These are phyloP conservation scores for Chaetodon trifascialis DNA, from an alignment of 2,113 vertebrate genomes.

Conservation along the genomic window DNA sequence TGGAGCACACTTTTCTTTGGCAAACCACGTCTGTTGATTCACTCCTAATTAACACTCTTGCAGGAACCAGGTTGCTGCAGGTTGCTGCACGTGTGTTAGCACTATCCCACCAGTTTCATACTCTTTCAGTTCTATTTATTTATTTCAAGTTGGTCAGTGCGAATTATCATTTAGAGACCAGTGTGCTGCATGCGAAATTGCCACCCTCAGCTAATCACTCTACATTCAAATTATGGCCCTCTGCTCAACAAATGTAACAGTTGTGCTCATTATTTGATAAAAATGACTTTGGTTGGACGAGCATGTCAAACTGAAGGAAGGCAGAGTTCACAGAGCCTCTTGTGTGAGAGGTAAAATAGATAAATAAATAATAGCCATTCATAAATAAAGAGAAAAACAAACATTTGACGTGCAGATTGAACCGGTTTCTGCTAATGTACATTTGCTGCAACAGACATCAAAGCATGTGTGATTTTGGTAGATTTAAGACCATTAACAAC, in stretches of 20 bases:
- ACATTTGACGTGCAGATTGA: not conserved
- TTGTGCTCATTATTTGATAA: conserved; percentile 71
- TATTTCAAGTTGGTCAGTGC: conserved; percentile 46
- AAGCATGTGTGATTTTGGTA: not conserved
- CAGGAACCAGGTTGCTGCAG: conserved; percentile 16
- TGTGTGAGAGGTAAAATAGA: conserved; percentile 28
- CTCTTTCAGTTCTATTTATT: conserved; percentile 47
- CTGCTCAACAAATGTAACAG: conserved; percentile 54
- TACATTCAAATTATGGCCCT: conserved; percentile 50
- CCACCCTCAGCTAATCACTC: conserved; percentile 67
- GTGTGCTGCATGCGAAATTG: conserved; percentile 49
- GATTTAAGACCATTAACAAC: not conserved
- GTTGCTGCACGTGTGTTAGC: conserved; percentile 15
- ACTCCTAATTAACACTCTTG: conserved; percentile 24
- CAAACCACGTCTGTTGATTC: conserved; percentile 5
- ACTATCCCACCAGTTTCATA: not conserved
- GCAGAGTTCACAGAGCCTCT: conserved; percentile 27
- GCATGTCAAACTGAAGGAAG: conserved; percentile 35
- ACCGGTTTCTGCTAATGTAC: not conserved
- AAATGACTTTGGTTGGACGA: conserved; percentile 48
- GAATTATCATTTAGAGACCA: conserved; percentile 58
- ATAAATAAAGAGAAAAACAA: conserved; percentile 22
- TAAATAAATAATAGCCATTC: conserved; percentile 32
- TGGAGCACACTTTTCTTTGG: conserved; percentile 2
- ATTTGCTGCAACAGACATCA: not conserved